Conservation (phyloP, 2,888 invertebrate genomes). For the Cataglyphis albicans region DNA sequence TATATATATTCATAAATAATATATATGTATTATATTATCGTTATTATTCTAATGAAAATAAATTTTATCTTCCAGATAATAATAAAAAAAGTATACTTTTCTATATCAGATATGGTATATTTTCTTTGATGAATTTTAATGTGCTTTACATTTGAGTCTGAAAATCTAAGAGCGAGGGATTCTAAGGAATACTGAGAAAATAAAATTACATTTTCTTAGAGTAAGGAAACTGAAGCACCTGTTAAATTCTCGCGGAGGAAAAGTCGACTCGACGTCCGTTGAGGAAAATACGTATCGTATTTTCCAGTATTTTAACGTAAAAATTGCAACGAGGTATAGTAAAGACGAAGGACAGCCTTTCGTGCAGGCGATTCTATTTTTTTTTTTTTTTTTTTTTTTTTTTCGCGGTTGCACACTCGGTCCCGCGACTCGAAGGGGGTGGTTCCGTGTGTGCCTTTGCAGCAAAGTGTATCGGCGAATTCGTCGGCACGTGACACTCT, state of each 20-base stretch:
- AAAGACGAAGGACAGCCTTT: conserved; percentile 38
- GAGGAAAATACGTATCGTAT: conserved; percentile 46
- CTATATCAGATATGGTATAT: neutral
- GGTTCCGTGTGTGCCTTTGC: neutral
- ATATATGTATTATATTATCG: neutral
- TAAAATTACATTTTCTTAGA: conserved; percentile 35
- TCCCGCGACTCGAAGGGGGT: neutral
- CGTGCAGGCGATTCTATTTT: conserved; percentile 24
- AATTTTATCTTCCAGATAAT: neutral
- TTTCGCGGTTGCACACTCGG: conserved; percentile 12
- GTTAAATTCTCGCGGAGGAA: conserved; percentile 45
- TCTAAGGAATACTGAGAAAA: conserved; percentile 1
- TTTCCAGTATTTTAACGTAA: conserved; percentile 47
- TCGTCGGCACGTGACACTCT: conserved; percentile 50
- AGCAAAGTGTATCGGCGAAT: conserved; percentile 35
- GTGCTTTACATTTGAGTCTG: neutral
- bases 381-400: too few species aligned
- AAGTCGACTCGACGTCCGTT: conserved; percentile 45
- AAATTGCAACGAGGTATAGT: conserved; percentile 36
- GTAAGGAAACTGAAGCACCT: conserved; percentile 41
- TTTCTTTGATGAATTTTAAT: conserved; percentile 13
- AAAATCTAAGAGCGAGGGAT: neutral
- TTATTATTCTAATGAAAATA: neutral
- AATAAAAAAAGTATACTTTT: neutral
- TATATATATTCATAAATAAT: too few species aligned